These are phyloP conservation scores for Morus bassanus DNA, from an alignment of 2,797 vertebrate species.

Conservation along the genomic window DNA sequence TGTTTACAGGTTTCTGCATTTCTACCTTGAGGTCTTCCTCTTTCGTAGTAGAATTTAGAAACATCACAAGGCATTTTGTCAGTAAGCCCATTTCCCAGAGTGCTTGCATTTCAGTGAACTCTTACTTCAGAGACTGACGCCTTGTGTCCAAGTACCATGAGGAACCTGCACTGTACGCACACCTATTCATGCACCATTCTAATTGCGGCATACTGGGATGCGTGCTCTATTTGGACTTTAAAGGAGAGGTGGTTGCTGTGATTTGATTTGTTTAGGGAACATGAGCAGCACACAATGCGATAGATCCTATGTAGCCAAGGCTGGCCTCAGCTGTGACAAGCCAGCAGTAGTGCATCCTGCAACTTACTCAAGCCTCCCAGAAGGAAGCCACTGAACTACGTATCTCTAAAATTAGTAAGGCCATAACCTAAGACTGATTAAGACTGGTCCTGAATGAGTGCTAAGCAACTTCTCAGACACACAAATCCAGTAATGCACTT, in stretches of 20 bases:
- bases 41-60: neutral
- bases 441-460: neutral
- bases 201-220: neutral
- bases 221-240: fast-evolving
- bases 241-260: neutral
- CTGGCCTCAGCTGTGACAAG: neutral
- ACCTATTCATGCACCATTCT: neutral
- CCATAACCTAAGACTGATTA: neutral
- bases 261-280: neutral
- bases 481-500: neutral
- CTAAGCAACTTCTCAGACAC: neutral
- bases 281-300: neutral
- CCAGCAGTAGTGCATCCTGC: neutral
- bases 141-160: neutral
- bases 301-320: fast-evolving
- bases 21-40: neutral
- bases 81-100: neutral
- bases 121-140: neutral
- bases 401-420: neutral
- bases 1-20: neutral
- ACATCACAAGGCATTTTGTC: neutral
- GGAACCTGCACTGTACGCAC: neutral
- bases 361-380: neutral
- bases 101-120: neutral
- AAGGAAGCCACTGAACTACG: neutral